A percentile compares a stretch with the other conserved stretches of the same genome.
Evolutionary conservation across 1,140 invertebrate genomes (phyloP).

Genomic region (Drosophila trapezifrons): DNA sequence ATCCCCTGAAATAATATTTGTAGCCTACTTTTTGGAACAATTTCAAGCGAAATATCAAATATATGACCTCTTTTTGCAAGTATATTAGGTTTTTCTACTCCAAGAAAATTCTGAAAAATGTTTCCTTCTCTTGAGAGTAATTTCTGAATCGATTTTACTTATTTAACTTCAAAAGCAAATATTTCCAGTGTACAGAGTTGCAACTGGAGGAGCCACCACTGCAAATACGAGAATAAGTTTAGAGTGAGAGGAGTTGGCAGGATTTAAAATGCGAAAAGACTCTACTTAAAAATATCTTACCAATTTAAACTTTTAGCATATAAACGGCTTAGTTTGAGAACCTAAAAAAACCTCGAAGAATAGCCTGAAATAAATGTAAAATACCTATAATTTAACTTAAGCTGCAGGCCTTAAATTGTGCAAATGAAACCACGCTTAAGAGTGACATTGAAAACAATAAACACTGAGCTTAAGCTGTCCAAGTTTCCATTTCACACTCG

Average conservation of each 20-base stretch:
- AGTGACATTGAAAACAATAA: background rate
- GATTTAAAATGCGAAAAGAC: conserved; percentile 6
- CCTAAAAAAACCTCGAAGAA: background rate
- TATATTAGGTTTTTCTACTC: too few species aligned
- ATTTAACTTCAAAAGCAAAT: background rate
- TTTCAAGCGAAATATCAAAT: too few species aligned
- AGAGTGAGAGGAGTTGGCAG: too few species aligned
- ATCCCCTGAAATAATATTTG: too few species aligned
- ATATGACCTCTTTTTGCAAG: too few species aligned
- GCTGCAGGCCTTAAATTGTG: background rate
- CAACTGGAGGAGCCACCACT: background rate
- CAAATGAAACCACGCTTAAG: background rate
- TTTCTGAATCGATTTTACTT: too few species aligned
- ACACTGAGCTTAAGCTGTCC: background rate
- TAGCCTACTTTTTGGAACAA: too few species aligned
- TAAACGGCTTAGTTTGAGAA: too few species aligned
- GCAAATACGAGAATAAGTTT: background rate
- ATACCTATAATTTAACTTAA: background rate
- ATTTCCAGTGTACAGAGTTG: background rate
- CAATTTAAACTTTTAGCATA: conserved; percentile 5
- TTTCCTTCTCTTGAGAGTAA: background rate
- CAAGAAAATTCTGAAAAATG: too few species aligned
- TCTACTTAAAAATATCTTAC: conserved; percentile 8
- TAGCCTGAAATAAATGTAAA: background rate
- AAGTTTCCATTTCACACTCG: background rate